phyloP scores from a whole-genome alignment of 2,888 invertebrate species.

The Pyrgus malvae region DNA sequence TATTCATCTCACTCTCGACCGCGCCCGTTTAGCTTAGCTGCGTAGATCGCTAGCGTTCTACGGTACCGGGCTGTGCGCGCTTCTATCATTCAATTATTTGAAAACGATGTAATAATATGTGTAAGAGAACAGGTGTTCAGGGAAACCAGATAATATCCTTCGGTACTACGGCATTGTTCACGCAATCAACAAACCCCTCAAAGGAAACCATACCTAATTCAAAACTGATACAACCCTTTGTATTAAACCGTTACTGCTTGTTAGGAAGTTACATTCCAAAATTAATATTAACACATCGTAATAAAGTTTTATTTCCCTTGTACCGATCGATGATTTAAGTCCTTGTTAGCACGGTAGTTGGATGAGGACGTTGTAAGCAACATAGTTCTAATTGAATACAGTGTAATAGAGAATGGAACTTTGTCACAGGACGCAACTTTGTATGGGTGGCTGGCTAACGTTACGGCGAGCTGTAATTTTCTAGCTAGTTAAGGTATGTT shows the following conservation, averaged over 20 bases:
- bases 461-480: slow-evolving; percentile 18
- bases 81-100: too few species aligned
- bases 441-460: slow-evolving; percentile 18
- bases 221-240: slow-evolving; percentile 31
- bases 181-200: slow-evolving; percentile 26
- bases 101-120: too few species aligned
- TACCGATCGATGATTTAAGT: slow-evolving; percentile 40
- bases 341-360: slow-evolving; percentile 41
- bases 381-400: slow-evolving; percentile 37
- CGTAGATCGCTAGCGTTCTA: too few species aligned
- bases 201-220: slow-evolving; percentile 25
- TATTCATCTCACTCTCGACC: too few species aligned
- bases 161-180: slow-evolving; percentile 27
- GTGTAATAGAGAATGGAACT: slow-evolving; percentile 40
- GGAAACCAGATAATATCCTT: too few species aligned
- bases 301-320: slow-evolving; percentile 40
- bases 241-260: slow-evolving; percentile 32
- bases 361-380: slow-evolving; percentile 37
- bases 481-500: slow-evolving; percentile 2
- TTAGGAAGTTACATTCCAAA: slow-evolving; percentile 25
- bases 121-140: slow-evolving; percentile 7
- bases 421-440: slow-evolving; percentile 36
- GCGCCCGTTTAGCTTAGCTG: too few species aligned
- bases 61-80: too few species aligned
- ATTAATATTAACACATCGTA: slow-evolving; percentile 34